Base-by-base conservation (phyloP, 2,113 vertebrate genomes). In the Agapornis roseicollis region DNA sequence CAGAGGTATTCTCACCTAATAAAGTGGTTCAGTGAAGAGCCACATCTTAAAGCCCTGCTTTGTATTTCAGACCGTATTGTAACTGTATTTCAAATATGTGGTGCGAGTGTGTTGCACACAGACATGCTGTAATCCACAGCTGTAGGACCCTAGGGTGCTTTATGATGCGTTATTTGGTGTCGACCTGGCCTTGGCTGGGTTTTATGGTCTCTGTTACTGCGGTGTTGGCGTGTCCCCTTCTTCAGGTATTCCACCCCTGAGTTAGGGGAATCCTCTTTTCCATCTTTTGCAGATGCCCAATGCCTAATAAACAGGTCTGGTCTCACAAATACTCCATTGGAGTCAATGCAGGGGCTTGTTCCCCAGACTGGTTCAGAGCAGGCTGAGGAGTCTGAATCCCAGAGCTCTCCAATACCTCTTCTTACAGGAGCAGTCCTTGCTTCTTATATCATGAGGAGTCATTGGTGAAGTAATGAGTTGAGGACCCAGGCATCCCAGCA, bases 251-350 rank as follows among this genome's bases (percentile, higher is more conserved):
- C 7, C 42, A 80, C 25, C 5, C 6, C 20, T 47, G 25, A 56
- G 29, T 53, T 53, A 35, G 50, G 41, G 20, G 61, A 81, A 53
- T 63, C 22, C 39, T 84, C n/a, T 52, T 42, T 41, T 31, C 37
- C 4, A 1, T 64, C 31, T 89, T 74, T 35, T n/a, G 31, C 5
- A n/a, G 55, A 28, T 47, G 27, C 41, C 13, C 0, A 0, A 10
- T 60, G 33, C 25, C 44, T 70, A 24, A 17, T 61, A 24, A 80
- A 20, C 8, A 7, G 14, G 11, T 35, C 64, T 63, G 25, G 22
- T 85, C 41, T 93, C 23, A 9, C 5, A 47, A 20, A 19, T 37
- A 13, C 31, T 77, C 11, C 4, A 0, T 0, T 52, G 46, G 16
- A 58, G 28, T 25, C 37, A 61, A 1, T 17, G 44, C 46, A 77